Percentiles rank a stretch among this genome's conserved stretches.
Conservation (phyloP, 2,113 vertebrate genomes). For the Neogale vison region DNA sequence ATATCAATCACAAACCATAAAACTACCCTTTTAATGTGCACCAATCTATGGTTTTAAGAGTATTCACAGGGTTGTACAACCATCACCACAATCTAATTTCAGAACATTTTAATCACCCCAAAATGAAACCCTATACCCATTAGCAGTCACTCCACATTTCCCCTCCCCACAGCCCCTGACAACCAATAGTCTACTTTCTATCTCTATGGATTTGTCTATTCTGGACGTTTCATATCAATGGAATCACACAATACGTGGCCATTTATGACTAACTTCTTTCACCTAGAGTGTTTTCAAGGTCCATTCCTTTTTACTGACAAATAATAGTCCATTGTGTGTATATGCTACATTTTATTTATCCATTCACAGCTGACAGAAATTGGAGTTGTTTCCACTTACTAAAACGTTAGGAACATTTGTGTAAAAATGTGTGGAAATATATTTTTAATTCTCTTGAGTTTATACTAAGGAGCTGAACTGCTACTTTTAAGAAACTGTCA, state of each 20-base stretch:
- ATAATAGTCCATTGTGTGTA: neutral
- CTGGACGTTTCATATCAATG: neutral
- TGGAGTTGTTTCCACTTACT: neutral
- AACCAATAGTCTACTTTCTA: neutral
- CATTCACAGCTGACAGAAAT: neutral
- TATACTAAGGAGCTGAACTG: neutral
- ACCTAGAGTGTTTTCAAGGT: neutral
- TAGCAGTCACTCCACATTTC: neutral
- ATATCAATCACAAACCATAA: slow-evolving; percentile 35
- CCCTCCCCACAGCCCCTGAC: neutral
- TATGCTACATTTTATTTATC: neutral
- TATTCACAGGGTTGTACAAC: neutral
- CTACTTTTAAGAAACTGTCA: slow-evolving; percentile 12
- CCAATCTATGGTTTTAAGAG: neutral
- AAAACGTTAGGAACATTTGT: neutral
- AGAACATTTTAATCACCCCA: neutral
- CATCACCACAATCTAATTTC: neutral
- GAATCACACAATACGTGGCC: neutral
- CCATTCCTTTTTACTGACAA: neutral
- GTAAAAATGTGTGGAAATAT: neutral
- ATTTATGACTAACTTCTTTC: slow-evolving; percentile 22
- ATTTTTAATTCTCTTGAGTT: slow-evolving; percentile 7
- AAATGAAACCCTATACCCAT: neutral
- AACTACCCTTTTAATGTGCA: neutral
- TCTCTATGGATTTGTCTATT: neutral